Evolutionary conservation across 2,888 invertebrate genomes (phyloP), one percentile per base, ranked within the genome.

Genomic region (Plebejus melissa): DNA sequence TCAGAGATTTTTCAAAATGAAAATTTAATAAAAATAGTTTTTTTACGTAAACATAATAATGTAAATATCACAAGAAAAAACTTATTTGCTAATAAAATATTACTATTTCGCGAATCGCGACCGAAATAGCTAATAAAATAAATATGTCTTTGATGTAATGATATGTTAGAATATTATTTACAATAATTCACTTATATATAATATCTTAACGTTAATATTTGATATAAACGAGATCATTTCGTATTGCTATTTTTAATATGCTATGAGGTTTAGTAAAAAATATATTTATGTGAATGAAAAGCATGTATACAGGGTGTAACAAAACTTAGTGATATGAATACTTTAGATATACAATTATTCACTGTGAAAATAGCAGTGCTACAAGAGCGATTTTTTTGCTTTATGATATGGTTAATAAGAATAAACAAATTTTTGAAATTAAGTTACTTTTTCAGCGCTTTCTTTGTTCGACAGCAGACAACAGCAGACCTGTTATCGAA

Each of bases 161-260:
- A 65, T 65, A 65, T 65, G 65, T 36, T 36, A 65, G 65, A 65
- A 32, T 65, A 32, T 65, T 36, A 36, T 65, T 65, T 65, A 65
- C 65, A 65, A 28, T 60, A 28, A 11, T 28, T 28, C 11, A 0
- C 4, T 60, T 22, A 60, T 28, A 28, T 60, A 11, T 58, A 58
- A 22, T 28, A 60, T 60, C 4, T 60, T 9, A 60, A 60, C 11
- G 28, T 60, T 60, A 22, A 60, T 60, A 60, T 60, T 28, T 22
- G 60, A 11, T 60, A 60, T 11, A 28, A 58, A 65, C 65, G 65
- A 65, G 65, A 65, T 65, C 65, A 65, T 32, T 65, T 32, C 5
- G 4, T 65, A 65, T 58, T 13, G 65, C 65, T 65, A 65, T 58
- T 28, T 36, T 32, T 13, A 16, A 65, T 60, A 60, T 28, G 22